These are phyloP conservation scores for Zaprionus taronus DNA, from an alignment of 1,140 invertebrate species.

Conservation along the genomic window DNA sequence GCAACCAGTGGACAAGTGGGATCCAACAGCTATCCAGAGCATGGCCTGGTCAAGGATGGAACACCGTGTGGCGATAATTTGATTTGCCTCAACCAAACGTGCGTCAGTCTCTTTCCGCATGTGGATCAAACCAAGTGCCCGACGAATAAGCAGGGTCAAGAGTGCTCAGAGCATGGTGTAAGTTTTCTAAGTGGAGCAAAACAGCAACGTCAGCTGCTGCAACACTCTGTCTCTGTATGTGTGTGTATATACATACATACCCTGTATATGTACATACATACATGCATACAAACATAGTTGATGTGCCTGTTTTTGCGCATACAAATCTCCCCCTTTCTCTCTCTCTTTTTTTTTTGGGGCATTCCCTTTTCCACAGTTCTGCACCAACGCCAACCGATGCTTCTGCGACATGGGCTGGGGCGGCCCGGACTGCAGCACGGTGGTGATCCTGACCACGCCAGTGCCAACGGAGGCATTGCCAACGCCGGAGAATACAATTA, in stretches of 20 bases:
- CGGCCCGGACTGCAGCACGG: slow-evolving; percentile 94
- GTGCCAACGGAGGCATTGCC: slow-evolving; percentile 85
- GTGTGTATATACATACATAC: neutral
- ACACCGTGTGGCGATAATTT: slow-evolving; percentile 96
- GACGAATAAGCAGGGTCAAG: slow-evolving; percentile 92
- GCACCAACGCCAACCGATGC: slow-evolving; percentile 96
- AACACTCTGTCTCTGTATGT: neutral
- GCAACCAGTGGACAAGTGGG: slow-evolving; percentile 89
- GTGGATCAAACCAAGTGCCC: slow-evolving; percentile 94
- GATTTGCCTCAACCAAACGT: slow-evolving; percentile 97
- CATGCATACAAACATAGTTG: neutral
- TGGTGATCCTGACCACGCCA: slow-evolving; percentile 88
- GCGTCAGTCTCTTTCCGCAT: slow-evolving; percentile 92
- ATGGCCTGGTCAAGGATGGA: slow-evolving; percentile 94
- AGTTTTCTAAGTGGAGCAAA: slow-evolving; percentile 84
- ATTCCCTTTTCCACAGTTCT: slow-evolving; percentile 88
- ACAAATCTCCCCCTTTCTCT: neutral
- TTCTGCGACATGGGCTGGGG: slow-evolving; percentile 95
- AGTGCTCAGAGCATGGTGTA: slow-evolving; percentile 97
- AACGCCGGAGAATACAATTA: slow-evolving; percentile 85
- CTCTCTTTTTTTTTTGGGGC: neutral
- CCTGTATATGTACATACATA: neutral
- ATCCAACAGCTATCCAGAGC: slow-evolving; percentile 87
- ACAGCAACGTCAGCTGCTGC: neutral
- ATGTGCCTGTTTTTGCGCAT: neutral